Percentiles rank a stretch among this genome's conserved stretches.
Evolutionary conservation across 1,140 invertebrate species (phyloP).

Genomic region (Copidosoma floridanum): DNA sequence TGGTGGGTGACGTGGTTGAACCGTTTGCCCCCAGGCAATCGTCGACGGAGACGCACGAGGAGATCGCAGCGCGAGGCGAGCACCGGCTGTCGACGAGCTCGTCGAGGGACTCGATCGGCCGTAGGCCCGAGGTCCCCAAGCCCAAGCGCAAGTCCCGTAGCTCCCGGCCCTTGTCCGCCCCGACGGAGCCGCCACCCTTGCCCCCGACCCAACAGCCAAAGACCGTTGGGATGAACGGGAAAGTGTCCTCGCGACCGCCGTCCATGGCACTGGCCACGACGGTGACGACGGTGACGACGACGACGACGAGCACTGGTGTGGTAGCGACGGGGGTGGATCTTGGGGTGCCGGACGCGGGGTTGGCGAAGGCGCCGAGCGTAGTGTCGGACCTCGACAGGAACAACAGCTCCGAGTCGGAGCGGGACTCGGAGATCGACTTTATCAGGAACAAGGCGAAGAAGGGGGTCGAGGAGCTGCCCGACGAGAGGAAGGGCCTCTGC

Average conservation of each 20-base stretch:
- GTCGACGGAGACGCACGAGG: slow-evolving; percentile 17
- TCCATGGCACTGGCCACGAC: no score
- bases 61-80: slow-evolving; percentile 15
- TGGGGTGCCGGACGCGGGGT: slow-evolving; percentile 9
- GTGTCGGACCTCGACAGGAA: slow-evolving; percentile 57
- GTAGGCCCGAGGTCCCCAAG: slow-evolving; percentile 42
- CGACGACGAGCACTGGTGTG: no score
- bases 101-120: slow-evolving; percentile 38
- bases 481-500: slow-evolving; percentile 72
- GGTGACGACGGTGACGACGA: not conserved
- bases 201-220: not conserved
- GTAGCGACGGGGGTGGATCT: no score
- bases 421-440: slow-evolving; percentile 66
- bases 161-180: slow-evolving; percentile 9
- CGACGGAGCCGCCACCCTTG: not conserved
- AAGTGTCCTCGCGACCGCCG: not conserved
- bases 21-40: no score
- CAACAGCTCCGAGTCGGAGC: slow-evolving; percentile 78
- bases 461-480: slow-evolving; percentile 43
- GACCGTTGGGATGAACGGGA: slow-evolving; percentile 4
- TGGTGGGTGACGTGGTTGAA: no score
- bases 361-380: slow-evolving; percentile 39
- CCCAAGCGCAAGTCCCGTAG: slow-evolving; percentile 45
- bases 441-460: slow-evolving; percentile 51
- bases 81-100: slow-evolving; percentile 35